Percentiles rank a stretch among this genome's conserved stretches.
These are phyloP conservation scores for Pterois miles DNA, from an alignment of 2,797 vertebrate species.

Conservation along the genomic window DNA sequence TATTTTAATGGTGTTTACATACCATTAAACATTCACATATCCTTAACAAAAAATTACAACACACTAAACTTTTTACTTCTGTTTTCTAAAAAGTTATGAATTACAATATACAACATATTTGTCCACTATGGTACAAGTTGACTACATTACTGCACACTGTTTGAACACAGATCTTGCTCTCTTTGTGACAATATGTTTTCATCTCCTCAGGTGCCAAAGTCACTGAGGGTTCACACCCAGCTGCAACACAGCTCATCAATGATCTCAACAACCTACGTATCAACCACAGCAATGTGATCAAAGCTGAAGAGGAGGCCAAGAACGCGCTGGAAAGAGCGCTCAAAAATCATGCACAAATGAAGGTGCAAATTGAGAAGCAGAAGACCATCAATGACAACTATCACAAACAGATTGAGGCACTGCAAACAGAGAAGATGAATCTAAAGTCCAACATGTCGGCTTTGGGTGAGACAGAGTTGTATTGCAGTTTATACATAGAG, in stretches of 20 bases:
- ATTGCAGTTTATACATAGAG: not conserved
- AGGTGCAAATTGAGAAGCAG: conserved; percentile 17
- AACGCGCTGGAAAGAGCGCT: not conserved
- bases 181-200: not conserved
- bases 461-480: conserved; percentile 42
- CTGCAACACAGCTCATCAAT: conserved; percentile 24
- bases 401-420: conserved; percentile 20
- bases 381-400: conserved; percentile 18
- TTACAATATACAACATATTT: not conserved
- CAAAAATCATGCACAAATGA: not conserved
- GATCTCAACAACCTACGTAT: conserved; percentile 30
- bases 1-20: no score
- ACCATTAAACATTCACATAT: not conserved
- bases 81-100: not conserved
- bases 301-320: conserved; percentile 37
- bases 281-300: conserved; percentile 50
- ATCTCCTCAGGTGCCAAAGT: conserved; percentile 49
- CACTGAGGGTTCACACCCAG: conserved; percentile 15
- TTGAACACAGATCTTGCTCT: not conserved
- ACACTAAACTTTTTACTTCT: not conserved
- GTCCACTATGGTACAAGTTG: not conserved
- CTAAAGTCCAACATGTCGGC: conserved; percentile 28
- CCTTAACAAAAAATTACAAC: not conserved
- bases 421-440: conserved; percentile 32
- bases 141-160: not conserved